Evolutionary conservation across 1,140 invertebrate species (phyloP), one percentile per base, ranked within the genome.

Genomic region (Musca vetustissima): DNA sequence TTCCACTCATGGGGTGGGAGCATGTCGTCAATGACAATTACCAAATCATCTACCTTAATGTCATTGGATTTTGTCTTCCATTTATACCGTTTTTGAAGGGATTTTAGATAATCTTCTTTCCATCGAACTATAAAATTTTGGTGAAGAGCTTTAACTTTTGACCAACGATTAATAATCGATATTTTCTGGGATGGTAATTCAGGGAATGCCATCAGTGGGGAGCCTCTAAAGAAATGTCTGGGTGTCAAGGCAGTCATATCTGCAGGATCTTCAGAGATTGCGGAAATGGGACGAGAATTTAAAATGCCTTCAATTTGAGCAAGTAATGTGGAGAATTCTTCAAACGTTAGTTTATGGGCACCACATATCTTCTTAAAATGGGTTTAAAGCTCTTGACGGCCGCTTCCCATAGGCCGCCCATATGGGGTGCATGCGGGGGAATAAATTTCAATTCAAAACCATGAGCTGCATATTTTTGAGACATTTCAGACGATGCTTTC

Each of bases 1-100:
- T 57, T 55, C 81, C 81, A 83, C 57, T 75, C 71, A 4, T 59
- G 22, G 8, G 80, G 76, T 11, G 80, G 75, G 14, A 72, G 57
- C 50, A 74, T 72, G 19, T 78, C 74, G n/a, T 81, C 75, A 49
- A 77, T 77, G 0, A 83, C 17, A 4, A 83, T 21, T 25, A 83
- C 82, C 11, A 66, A 48, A 24, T 66, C 65, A 17, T 21, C 21
- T 19, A 65, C 43, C 17, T 65, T 28, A 17, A 48, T 4, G 15
- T 49, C 17, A 17, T 36, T 17, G n/a, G 21, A 4, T 14, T 36
- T 7, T 1, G 14, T 65, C 21, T 50, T 21, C 65, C 65, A 66
- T 36, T 53, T 50, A 14, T 66, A 53, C 4, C 65, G 48, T 22
- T 52, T 50, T 15, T 66, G 25, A 17, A 66, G 28, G 14, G 36